A percentile compares a stretch with the other conserved stretches of the same genome.
Evolutionary conservation across 2,797 vertebrate species (phyloP).

Genomic region (Crocodylus rhombifer): DNA sequence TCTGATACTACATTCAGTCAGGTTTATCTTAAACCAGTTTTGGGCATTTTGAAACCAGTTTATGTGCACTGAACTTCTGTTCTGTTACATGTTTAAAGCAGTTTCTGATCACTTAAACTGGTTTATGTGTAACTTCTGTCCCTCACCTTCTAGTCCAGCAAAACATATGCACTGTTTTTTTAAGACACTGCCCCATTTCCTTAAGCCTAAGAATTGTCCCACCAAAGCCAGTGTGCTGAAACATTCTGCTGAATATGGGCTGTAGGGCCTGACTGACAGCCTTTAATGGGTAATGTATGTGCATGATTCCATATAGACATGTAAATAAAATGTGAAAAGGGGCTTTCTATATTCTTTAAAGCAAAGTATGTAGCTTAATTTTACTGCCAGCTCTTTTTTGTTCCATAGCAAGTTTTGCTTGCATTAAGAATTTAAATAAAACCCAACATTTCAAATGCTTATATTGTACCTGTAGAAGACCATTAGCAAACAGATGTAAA

Average conservation of each 20-base stretch:
- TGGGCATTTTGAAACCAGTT: too few relatives aligned
- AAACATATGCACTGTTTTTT: fast-evolving
- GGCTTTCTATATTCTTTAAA: slow-evolving; percentile 5
- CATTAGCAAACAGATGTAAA: not conserved
- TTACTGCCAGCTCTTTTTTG: not conserved
- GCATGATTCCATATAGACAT: not conserved
- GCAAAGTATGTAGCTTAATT: not conserved
- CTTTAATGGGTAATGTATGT: not conserved
- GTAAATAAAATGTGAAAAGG: not conserved
- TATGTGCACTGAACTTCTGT: too few relatives aligned
- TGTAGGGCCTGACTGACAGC: not conserved
- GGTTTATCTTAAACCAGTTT: too few relatives aligned
- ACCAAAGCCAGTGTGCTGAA: not conserved
- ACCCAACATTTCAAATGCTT: not conserved
- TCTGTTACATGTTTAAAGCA: too few relatives aligned
- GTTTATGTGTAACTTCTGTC: not conserved
- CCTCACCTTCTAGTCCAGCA: not conserved
- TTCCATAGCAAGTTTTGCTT: not conserved
- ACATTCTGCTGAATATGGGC: not conserved
- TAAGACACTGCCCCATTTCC: not conserved
- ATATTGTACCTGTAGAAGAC: not conserved
- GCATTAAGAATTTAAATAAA: not conserved
- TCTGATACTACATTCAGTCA: too few relatives aligned
- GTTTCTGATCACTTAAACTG: too few relatives aligned
- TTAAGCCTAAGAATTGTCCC: not conserved